phyloP scores from a whole-genome alignment of 2,113 vertebrate genomes.

The Anthoscopus minutus region DNA sequence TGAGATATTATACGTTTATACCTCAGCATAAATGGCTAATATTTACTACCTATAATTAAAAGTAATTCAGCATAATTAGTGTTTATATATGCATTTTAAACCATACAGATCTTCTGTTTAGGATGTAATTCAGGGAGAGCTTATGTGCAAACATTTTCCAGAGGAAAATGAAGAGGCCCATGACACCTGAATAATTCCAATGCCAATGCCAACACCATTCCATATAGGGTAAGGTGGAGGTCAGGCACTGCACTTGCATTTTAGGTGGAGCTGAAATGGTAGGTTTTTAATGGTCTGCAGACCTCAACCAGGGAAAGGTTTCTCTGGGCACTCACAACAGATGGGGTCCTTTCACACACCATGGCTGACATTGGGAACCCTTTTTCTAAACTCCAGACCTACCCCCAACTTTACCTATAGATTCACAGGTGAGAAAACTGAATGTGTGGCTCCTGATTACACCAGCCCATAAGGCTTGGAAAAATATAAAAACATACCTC shows the following conservation, averaged over 20 bases:
- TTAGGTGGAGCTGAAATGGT: neutral
- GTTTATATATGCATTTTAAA: neutral
- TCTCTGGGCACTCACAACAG: neutral
- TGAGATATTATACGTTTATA: neutral
- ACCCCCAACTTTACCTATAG: neutral
- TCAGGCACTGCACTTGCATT: neutral
- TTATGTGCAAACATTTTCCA: neutral
- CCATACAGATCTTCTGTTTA: neutral
- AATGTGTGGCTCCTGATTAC: neutral
- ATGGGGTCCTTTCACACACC: neutral
- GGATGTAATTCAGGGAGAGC: neutral
- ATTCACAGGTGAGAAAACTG: neutral
- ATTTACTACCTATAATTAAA: neutral
- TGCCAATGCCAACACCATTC: neutral
- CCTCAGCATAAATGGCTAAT: neutral
- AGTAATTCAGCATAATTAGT: neutral
- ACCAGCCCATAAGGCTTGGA: neutral
- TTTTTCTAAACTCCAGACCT: neutral
- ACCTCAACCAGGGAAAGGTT: neutral
- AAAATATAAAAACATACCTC: neutral
- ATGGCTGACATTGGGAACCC: neutral
- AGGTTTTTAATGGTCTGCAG: neutral
- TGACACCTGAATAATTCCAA: neutral
- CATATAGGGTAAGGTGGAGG: neutral
- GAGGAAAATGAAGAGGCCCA: neutral